Conservation (phyloP, 2,113 vertebrate genomes). For the Aleadryas rufinucha region DNA sequence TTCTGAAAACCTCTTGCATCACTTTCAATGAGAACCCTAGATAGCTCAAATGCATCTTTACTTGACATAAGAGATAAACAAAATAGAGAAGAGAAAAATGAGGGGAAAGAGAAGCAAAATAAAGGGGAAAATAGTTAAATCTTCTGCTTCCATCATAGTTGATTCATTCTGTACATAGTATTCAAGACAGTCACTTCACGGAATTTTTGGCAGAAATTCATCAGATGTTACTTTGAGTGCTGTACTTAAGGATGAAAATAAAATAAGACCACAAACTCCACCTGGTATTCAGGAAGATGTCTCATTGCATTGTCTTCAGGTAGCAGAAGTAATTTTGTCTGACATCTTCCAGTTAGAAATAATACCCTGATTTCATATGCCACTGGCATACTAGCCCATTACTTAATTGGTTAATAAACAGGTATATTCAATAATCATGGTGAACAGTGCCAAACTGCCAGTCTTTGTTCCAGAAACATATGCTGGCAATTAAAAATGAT, state of each 20-base stretch:
- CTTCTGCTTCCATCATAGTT: not conserved
- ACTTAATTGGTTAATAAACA: conserved; percentile 30
- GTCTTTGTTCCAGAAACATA: conserved; percentile 4
- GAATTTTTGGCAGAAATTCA: not conserved
- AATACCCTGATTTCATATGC: not conserved
- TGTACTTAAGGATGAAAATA: not conserved
- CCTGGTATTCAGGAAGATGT: not conserved
- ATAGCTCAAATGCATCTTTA: not conserved
- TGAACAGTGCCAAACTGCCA: not conserved
- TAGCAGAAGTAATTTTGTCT: not conserved
- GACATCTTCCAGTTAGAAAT: not conserved
- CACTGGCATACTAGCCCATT: not conserved
- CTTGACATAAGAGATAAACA: not conserved
- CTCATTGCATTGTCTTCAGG: not conserved
- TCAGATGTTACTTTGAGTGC: not conserved
- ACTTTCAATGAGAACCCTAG: not conserved
- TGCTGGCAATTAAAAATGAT: not conserved
- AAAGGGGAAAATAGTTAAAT: not conserved
- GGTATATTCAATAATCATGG: not conserved
- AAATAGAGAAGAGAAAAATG: not conserved
- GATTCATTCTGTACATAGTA: not conserved
- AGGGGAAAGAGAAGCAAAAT: not conserved
- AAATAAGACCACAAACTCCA: not conserved
- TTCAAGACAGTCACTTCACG: not conserved
- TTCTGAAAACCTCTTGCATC: not conserved